A percentile compares a stretch with the other conserved stretches of the same genome.
phyloP scores from a whole-genome alignment of 2,113 vertebrate species.

The Odontophorus gujanensis region DNA sequence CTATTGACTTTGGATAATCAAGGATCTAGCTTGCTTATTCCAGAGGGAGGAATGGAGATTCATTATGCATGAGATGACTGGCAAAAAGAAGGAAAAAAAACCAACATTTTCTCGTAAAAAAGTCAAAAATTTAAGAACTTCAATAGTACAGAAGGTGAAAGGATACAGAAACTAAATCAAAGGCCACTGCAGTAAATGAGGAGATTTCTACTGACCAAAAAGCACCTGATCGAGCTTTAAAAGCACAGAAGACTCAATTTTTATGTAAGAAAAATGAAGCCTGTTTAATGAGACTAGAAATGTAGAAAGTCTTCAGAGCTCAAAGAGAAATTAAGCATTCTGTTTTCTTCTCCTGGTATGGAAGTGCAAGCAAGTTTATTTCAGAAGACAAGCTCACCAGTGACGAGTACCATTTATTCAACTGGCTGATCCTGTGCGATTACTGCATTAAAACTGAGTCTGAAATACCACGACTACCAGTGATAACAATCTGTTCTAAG shows the following conservation, averaged over 20 bases:
- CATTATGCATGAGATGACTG: neutral
- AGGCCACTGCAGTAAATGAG: neutral
- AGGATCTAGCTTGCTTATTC: neutral
- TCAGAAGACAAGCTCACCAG: neutral
- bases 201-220: neutral
- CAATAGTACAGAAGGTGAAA: neutral
- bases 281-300: neutral
- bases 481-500: neutral
- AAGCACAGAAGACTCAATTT: neutral
- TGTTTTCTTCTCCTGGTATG: neutral
- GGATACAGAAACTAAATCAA: neutral
- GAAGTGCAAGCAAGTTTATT: neutral
- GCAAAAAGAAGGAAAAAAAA: neutral
- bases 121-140: neutral
- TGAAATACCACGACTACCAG: neutral
- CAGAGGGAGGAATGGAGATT: neutral
- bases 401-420: neutral
- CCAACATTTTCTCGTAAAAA: neutral
- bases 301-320: neutral
- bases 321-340: neutral
- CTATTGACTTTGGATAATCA: neutral
- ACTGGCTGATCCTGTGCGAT: neutral
- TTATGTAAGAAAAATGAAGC: neutral
- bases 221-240: neutral
- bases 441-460: neutral